A percentile compares a stretch with the other conserved stretches of the same genome.
phyloP scores from a whole-genome alignment of 2,113 vertebrate species.

The Cyanocitta stelleri region DNA sequence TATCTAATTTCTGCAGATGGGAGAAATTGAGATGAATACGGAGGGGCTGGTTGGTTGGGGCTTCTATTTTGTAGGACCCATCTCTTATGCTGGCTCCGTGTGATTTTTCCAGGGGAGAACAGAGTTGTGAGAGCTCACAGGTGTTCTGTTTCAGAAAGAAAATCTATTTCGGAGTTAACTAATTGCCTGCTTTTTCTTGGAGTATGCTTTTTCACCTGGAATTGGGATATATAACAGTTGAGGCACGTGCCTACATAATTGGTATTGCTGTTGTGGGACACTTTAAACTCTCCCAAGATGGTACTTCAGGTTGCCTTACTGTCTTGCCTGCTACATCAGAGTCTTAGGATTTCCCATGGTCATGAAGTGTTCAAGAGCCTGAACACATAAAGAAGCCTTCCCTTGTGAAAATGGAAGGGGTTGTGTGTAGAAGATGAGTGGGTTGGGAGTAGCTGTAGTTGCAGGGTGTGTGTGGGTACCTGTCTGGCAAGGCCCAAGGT shows the following conservation, averaged over 20 bases:
- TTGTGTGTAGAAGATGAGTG: neutral
- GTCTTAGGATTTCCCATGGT: neutral
- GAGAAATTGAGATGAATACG: neutral
- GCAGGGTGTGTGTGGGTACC: neutral
- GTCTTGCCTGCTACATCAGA: neutral
- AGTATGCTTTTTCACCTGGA: neutral
- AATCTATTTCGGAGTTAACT: neutral
- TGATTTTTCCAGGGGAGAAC: neutral
- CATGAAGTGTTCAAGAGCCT: neutral
- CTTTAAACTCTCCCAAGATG: neutral
- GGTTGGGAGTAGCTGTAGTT: neutral
- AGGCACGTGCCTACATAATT: accelerated
- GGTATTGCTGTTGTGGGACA: accelerated
- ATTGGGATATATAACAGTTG: neutral
- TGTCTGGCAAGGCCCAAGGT: neutral
- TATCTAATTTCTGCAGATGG: neutral
- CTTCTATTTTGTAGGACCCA: neutral
- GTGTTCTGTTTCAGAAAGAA: neutral
- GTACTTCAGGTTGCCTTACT: neutral
- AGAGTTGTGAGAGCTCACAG: neutral
- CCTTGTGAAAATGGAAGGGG: neutral
- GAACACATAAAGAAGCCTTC: neutral
- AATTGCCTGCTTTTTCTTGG: neutral
- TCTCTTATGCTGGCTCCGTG: neutral
- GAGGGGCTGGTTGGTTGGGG: neutral